Percentiles rank a stretch among this genome's conserved stretches.
Conservation (phyloP, 1,140 invertebrate species). For the Chlorops oryzae region DNA sequence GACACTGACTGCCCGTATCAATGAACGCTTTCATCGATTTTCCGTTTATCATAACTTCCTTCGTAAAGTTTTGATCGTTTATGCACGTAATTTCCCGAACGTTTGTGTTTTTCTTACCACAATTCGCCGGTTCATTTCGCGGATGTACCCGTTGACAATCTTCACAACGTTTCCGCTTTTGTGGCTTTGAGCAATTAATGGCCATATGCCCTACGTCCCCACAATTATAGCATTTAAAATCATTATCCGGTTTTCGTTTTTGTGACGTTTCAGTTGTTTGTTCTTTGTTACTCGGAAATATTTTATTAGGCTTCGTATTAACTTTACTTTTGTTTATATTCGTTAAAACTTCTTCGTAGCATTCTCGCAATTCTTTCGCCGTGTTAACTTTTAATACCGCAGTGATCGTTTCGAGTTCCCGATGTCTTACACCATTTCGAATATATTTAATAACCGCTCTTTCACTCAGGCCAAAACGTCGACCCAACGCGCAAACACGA, state of each 20-base stretch:
- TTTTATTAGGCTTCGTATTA: background rate
- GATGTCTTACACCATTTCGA: slow-evolving; percentile 5
- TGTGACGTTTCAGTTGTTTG: background rate
- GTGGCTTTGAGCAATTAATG: background rate
- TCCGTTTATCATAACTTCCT: background rate
- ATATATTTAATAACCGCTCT: slow-evolving; percentile 10
- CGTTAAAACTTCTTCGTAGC: background rate
- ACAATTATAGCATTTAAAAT: slow-evolving; percentile 4
- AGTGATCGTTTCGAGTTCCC: slow-evolving; percentile 8
- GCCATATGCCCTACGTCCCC: slow-evolving; percentile 5
- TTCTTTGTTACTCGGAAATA: background rate
- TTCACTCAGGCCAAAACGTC: slow-evolving; percentile 8
- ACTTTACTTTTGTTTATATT: background rate
- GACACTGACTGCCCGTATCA: slow-evolving; percentile 8
- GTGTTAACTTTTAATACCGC: slow-evolving; percentile 1
- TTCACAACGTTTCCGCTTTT: no score
- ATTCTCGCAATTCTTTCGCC: slow-evolving; percentile 7
- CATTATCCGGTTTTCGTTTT: background rate
- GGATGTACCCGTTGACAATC: background rate
- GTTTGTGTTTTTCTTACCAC: background rate
- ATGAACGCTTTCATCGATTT: background rate
- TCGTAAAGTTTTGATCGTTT: background rate
- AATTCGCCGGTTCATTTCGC: background rate
- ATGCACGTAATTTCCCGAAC: background rate
- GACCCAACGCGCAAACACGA: slow-evolving; percentile 5